Evolutionary conservation across 2,797 vertebrate species (phyloP).

Genomic region (Eleutherodactylus coqui): DNA sequence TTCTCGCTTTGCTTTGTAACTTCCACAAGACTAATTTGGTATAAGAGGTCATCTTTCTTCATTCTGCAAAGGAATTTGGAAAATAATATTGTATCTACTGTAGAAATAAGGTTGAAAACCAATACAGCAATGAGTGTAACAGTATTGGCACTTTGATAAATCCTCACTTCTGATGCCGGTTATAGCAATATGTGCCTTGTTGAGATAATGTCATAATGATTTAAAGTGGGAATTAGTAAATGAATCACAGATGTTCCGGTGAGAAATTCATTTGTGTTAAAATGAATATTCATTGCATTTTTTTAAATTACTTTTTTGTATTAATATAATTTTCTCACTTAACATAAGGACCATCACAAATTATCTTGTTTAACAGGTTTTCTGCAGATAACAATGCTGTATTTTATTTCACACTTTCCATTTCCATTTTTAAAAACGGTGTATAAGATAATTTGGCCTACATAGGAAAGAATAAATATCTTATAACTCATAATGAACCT

Average conservation of each 20-base stretch:
- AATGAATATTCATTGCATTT: conserved; percentile 75
- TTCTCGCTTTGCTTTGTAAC: conserved; percentile 43
- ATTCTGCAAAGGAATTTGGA: conserved; percentile 43
- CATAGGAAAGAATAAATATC: background rate
- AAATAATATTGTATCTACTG: conserved; percentile 55
- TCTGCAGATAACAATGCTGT: background rate
- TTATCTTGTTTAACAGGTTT: conserved; percentile 9
- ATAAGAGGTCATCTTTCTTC: conserved; percentile 24
- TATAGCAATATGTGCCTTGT: conserved; percentile 70
- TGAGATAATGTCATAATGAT: conserved; percentile 77
- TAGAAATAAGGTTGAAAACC: conserved; percentile 50
- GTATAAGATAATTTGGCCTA: background rate
- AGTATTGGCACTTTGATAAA: conserved; percentile 77
- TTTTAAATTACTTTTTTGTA: conserved; percentile 65
- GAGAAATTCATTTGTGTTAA: conserved; percentile 76
- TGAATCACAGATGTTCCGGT: conserved; percentile 81
- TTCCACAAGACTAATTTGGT: conserved; percentile 29
- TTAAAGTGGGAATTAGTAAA: conserved; percentile 83
- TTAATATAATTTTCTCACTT: conserved; percentile 21
- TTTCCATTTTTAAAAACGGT: background rate
- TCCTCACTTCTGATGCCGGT: conserved; percentile 72
- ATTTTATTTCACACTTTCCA: background rate
- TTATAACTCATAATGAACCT: background rate
- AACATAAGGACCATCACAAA: background rate
- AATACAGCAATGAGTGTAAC: conserved; percentile 64